Evolutionary conservation across 2,888 invertebrate species (phyloP), one percentile per base, ranked within the genome.

Genomic region (Standfussiana lucernea): DNA sequence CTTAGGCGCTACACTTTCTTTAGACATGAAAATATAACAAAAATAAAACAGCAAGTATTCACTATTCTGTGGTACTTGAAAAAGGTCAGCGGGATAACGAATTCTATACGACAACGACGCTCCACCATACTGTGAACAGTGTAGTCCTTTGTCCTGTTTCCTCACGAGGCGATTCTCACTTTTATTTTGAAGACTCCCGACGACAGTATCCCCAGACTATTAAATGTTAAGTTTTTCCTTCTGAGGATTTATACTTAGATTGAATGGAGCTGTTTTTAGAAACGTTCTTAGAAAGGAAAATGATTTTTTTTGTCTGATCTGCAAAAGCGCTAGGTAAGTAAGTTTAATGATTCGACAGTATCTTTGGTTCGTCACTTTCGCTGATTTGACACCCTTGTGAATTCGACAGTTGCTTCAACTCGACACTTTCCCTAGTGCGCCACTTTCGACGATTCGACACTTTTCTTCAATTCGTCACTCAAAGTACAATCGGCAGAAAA

Each of bases 41-140:
- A 61, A 71, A 76, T 82, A 72, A n/a, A n/a, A 47, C 37, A 67
- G 15, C 13, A 24, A 75, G 2, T 8, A 62, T 72, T 11, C 35
- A 32, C 69, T 59, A 69, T 71, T 61, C 18, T 35, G 6, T 24
- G 32, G 56, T 18, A 67, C 77, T 85, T 71, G 68, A 24, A 45
- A 56, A 76, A 73, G 77, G 77, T 70, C 40, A 37, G 21, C 7
- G 56, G 76, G 86, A 83, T 83, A 85, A 83, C 72, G 86, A 83
- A 82, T 61, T 64, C 13, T 59, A 40, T 75, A 15, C 28, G 50
- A 81, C 62, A 76, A 72, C 32, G 37, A 73, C 32, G 37, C 70
- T 82, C 67, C 32, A 37, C 28, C 13, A 35, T 66, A 59, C 47
- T 72, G 28, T 70, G 35, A 11, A 50, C n/a, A 47, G 28, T 21